Percentiles rank a stretch among this genome's conserved stretches.
Conservation (phyloP, 2,888 invertebrate species). For the Xestia sexstrigata region DNA sequence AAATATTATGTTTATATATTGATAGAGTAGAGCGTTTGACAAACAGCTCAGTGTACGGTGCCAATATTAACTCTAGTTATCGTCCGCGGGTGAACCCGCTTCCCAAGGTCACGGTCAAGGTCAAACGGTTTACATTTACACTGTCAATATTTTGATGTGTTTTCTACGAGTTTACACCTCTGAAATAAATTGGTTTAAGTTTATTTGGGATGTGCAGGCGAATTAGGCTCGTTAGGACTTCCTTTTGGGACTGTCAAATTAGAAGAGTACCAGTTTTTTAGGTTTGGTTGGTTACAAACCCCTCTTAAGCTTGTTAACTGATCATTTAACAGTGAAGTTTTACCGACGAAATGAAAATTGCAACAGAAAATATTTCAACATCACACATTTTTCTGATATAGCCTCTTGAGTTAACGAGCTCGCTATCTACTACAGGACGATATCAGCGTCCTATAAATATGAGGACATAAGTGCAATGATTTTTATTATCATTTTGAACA, state of each 20-base stretch:
- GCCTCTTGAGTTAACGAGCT: conserved; percentile 33
- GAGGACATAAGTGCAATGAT: conserved; percentile 4
- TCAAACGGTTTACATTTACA: conserved; percentile 75
- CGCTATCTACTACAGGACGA: conserved; percentile 19
- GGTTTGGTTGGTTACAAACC: neutral
- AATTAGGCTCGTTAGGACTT: neutral
- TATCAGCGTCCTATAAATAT: conserved; percentile 22
- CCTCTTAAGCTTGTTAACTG: too few species aligned
- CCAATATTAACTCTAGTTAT: conserved; percentile 91
- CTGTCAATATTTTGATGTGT: conserved; percentile 79
- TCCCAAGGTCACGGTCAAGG: conserved; percentile 86
- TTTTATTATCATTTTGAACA: conserved; percentile 17
- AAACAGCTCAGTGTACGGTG: conserved; percentile 87
- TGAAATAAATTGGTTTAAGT: conserved; percentile 50
- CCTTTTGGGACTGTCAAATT: neutral
- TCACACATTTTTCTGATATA: conserved; percentile 29
- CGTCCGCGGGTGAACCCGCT: conserved; percentile 83
- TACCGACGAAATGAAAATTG: conserved; percentile 21
- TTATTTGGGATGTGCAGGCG: conserved; percentile 40
- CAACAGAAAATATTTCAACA: conserved; percentile 34
- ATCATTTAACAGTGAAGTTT: neutral
- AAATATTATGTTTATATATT: conserved; percentile 91
- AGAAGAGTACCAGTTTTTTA: neutral
- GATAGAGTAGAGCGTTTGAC: conserved; percentile 89
- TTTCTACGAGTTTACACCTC: conserved; percentile 68